Evolutionary conservation across 2,797 vertebrate genomes (phyloP).

Genomic region (Sciurus carolinensis): DNA sequence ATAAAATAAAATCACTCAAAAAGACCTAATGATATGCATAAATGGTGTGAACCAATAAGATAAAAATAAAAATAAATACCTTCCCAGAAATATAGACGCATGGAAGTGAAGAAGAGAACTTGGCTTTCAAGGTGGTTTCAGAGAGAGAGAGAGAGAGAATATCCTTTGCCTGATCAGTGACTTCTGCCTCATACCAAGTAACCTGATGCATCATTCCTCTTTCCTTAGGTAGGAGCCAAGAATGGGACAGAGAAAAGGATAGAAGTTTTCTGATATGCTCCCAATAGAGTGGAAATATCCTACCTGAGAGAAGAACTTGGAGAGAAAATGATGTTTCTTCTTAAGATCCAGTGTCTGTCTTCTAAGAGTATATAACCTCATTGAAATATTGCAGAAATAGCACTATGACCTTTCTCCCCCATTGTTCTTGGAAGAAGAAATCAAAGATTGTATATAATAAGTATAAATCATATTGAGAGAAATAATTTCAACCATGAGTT

Average conservation of each 20-base stretch:
- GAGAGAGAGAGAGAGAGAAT: background rate
- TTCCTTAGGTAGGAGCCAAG: background rate
- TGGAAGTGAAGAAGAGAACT: background rate
- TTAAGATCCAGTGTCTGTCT: background rate
- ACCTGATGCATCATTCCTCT: background rate
- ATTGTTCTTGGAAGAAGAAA: slow-evolving; percentile 41
- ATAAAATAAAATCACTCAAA: too few relatives aligned
- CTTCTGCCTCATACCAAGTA: background rate
- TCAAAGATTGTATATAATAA: slow-evolving; percentile 19
- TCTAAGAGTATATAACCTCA: background rate
- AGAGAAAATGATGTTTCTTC: background rate
- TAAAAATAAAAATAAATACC: background rate
- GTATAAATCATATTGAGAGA: background rate
- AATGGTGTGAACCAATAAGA: too few relatives aligned
- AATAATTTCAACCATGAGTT: background rate
- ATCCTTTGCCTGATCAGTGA: background rate
- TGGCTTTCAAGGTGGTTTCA: background rate
- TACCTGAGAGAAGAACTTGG: background rate
- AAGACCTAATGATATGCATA: too few relatives aligned
- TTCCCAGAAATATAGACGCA: background rate
- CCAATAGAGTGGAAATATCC: background rate
- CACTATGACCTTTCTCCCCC: background rate
- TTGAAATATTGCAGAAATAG: background rate
- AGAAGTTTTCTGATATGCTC: background rate
- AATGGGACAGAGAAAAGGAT: background rate